Percentiles rank a stretch among this genome's conserved stretches.
phyloP scores from a whole-genome alignment of 2,888 invertebrate species.

The Mythimna vitellina region DNA sequence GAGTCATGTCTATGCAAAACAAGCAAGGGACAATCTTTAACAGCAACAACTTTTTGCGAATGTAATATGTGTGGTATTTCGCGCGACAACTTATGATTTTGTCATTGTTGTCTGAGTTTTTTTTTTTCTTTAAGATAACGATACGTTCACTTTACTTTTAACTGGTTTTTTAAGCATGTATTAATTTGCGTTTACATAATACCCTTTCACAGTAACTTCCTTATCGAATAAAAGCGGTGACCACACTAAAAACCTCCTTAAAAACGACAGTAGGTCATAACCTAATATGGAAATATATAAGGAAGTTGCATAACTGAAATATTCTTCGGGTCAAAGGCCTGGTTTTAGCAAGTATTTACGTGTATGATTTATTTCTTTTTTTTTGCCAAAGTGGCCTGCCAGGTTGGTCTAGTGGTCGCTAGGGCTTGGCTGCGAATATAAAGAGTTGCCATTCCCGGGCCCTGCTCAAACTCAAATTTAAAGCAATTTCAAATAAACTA shows the following conservation, averaged over 20 bases:
- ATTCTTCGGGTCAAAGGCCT: background rate
- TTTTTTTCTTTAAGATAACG: background rate
- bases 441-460: too few relatives aligned
- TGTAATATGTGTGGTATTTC: background rate
- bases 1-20: background rate
- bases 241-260: too few relatives aligned
- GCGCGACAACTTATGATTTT: background rate
- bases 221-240: too few relatives aligned
- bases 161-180: background rate
- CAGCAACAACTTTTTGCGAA: background rate
- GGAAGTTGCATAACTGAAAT: slow-evolving; percentile 19
- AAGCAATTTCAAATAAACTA: too few relatives aligned
- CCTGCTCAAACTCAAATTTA: too few relatives aligned
- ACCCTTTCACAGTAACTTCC: too few relatives aligned
- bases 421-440: background rate
- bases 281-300: too few relatives aligned
- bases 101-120: background rate
- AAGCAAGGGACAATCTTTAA: slow-evolving; percentile 14
- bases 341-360: background rate
- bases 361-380: background rate
- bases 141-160: slow-evolving; percentile 18
- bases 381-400: background rate
- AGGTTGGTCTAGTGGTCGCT: too few relatives aligned
- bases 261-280: too few relatives aligned
- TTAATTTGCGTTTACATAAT: slow-evolving; percentile 13